Conservation (phyloP, 2,888 invertebrate species). For the Mactromeris polynyma region DNA sequence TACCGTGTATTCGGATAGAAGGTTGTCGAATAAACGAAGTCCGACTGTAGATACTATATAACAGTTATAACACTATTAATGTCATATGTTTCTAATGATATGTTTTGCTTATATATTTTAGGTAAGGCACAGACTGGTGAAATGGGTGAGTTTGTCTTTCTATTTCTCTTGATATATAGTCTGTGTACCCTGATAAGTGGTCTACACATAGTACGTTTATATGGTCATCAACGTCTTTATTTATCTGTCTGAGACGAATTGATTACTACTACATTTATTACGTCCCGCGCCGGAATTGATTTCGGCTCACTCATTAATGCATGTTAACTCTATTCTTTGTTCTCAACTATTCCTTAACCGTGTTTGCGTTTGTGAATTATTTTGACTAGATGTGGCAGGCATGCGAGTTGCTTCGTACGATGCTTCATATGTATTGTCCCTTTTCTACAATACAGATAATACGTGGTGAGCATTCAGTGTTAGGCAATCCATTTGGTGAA, state of each 20-base stretch:
- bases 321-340: not conserved
- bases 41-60: no score
- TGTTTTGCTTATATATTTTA: constrained; percentile 41
- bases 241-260: not conserved
- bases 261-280: not conserved
- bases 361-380: not conserved
- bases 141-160: constrained; percentile 59
- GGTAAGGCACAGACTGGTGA: constrained; percentile 64
- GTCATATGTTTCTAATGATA: not conserved
- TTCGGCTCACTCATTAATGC: not conserved
- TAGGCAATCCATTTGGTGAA: no score
- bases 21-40: no score
- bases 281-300: not conserved
- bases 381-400: no score
- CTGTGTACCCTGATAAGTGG: not conserved
- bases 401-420: no score
- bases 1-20: no score
- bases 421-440: no score
- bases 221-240: not conserved
- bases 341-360: not conserved
- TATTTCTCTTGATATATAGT: not conserved
- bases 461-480: no score
- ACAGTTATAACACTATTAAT: no score
- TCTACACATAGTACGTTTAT: not conserved
- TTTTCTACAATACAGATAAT: no score